Evolutionary conservation across 1,140 invertebrate species (phyloP), one percentile per base, ranked within the genome.

Genomic region (Aricia agestis): DNA sequence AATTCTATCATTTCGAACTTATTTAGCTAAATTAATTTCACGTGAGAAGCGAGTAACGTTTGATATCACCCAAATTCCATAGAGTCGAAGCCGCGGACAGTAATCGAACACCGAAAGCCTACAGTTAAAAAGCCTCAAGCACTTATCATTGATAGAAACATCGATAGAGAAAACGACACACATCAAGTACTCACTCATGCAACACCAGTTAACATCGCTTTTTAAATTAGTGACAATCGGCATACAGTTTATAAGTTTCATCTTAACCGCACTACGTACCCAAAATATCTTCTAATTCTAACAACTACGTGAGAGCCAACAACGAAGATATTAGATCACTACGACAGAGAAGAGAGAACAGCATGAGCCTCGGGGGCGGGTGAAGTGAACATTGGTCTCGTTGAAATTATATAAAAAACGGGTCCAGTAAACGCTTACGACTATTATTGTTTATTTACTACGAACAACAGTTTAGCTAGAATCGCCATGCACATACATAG

Each of bases 61-160:
- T 88, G 87, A 85, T 88, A 87, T 90, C 88, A 90, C 88, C 88
- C 88, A 90, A 90, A 90, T 90, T 90, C 88, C 88, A 82, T 83
- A 59, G 74, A 77, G 79, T 80, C 78, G 67, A 87, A 90, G 86
- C 87, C 79, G 81, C 71, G 17, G 73, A 78, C 61, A 76, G 81
- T 85, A 84, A 88, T 69, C 76, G 73, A 90, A 89, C 88, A 90
- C 75, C 80, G 82, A 90, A 90, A 90, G 88, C 88, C 85, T 85
- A 87, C 77, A 82, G 59, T 76, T 79, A 70, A 83, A 72, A 78
- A 77, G 78, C 81, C 83, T 78, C 66, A 82, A 85, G 82, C 86
- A 69, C 75, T 69, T 74, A 79, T 59, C 59, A 68, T 78, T 77
- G 75, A 85, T 78, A 70, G 75, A 80, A 78, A 77, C 76, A 61